Percentiles rank a stretch among this genome's conserved stretches.
Evolutionary conservation across 2,113 vertebrate species (phyloP).

Genomic region (Geothlypis trichas): DNA sequence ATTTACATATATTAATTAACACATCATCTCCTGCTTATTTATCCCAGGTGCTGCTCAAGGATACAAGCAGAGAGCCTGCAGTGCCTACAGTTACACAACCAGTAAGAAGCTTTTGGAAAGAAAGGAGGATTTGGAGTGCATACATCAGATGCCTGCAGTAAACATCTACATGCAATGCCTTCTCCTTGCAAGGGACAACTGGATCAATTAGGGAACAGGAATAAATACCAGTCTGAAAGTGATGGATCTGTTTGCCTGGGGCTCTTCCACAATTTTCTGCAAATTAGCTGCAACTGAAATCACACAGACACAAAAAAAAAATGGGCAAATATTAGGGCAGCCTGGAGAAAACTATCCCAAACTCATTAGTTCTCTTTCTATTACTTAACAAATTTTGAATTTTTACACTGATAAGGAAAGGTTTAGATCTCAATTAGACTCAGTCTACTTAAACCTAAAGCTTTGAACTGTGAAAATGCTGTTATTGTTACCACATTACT

Average conservation of each 20-base stretch:
- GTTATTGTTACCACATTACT: not conserved
- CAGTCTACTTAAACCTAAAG: not conserved
- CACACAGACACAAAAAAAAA: slow-evolving; percentile 45
- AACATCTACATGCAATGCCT: not conserved
- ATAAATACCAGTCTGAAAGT: slow-evolving; percentile 96
- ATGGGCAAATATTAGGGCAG: slow-evolving; percentile 1
- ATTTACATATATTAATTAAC: not conserved
- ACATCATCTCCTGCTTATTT: not conserved
- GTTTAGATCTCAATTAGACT: not conserved
- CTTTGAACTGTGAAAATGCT: not conserved
- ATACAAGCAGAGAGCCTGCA: not conserved
- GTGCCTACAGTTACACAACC: not conserved
- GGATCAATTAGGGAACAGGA: slow-evolving; percentile 10
- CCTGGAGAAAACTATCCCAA: not conserved
- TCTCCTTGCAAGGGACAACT: slow-evolving; percentile 3
- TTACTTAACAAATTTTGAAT: not conserved
- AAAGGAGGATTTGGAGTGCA: not conserved
- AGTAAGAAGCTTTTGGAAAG: not conserved
- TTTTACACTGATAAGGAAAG: not conserved
- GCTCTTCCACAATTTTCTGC: slow-evolving; percentile 98
- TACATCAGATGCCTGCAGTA: not conserved
- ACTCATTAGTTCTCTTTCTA: not conserved
- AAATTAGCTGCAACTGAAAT: slow-evolving; percentile 97
- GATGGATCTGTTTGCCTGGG: slow-evolving; percentile 93
- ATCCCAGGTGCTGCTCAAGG: not conserved